Conservation (phyloP, 1,140 invertebrate genomes). For the Amyelois transitella region DNA sequence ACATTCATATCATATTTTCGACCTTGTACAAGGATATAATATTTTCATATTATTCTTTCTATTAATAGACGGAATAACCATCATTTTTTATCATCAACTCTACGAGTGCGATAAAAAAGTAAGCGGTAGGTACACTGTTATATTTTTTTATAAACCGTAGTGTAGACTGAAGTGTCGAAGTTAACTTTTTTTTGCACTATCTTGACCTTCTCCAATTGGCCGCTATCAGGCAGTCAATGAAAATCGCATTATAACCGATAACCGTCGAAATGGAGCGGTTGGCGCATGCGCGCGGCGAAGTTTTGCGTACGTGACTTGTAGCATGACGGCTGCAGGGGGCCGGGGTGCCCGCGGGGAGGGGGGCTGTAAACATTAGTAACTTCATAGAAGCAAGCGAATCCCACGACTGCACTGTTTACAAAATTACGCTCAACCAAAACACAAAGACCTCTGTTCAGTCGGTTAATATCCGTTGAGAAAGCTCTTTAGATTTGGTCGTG, state of each 20-base stretch:
- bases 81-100: too few species aligned
- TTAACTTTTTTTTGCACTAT: background rate
- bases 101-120: too few species aligned
- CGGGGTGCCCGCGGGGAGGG: conserved; percentile 15
- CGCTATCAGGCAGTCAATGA: conserved; percentile 14
- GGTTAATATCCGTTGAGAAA: background rate
- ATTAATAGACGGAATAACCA: too few species aligned
- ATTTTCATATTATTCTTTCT: too few species aligned
- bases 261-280: conserved; percentile 27
- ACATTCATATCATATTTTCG: too few species aligned
- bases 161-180: background rate
- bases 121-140: background rate
- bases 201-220: background rate
- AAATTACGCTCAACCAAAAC: conserved; percentile 10
- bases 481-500: background rate
- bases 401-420: conserved; percentile 41
- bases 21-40: too few species aligned
- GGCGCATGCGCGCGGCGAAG: conserved; percentile 47
- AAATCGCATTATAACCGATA: conserved; percentile 20
- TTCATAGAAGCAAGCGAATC: conserved; percentile 23
- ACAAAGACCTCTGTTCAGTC: background rate
- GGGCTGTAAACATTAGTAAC: conserved; percentile 50
- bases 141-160: background rate
- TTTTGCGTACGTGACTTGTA: conserved; percentile 59
- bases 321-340: conserved; percentile 36